Base-by-base conservation (phyloP, 2,888 invertebrate genomes). In the Serripes groenlandicus region DNA sequence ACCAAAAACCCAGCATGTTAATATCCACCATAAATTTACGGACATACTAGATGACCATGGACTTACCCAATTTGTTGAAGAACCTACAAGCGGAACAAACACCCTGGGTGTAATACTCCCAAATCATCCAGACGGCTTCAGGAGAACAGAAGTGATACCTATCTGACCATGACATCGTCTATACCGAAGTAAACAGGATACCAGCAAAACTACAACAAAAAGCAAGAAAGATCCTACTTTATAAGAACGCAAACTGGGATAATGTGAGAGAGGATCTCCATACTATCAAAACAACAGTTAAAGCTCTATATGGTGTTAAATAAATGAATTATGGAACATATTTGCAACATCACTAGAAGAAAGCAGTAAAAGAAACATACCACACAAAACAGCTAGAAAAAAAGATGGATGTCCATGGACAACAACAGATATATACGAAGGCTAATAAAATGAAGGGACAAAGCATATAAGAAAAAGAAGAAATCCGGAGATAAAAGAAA, bases 201-300 rank as follows among this genome's bases (percentile, higher is more conserved):
- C 74, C 80, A 23, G 15, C 3, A 15, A 74, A 34, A 26, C 18
- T 2, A 23, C 42, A 11, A 60, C 77, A 80, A 68, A 66, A 56
- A 35, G 58, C 60, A 11, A 42, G 80, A 35, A 62, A 64, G 5
- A 78, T 81, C n/a, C 60, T 69, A 0, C 32, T 75, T 18, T 84
- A 84, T 42, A 75, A 68, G 18, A 81, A 81, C n/a, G 72, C 78
- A 58, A 58, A 75, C 3, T 78, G 80, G 80, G 72, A 80, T 3
- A 26, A 26, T 3, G 28, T 60, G 23, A 60, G 30, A 28, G 28
- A 60, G 11, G 60, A 60, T 26, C 5, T 60, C 5, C 4, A 60
- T 3, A 23, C 23, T 5, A 60, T 30, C 23, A 7, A 28, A 58
- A 30, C 35, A 26, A 26, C n/a, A n/a, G 11, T 78, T 26, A 26